Evolutionary conservation across 2,797 vertebrate species (phyloP).

Genomic region (Prunella strophiata): DNA sequence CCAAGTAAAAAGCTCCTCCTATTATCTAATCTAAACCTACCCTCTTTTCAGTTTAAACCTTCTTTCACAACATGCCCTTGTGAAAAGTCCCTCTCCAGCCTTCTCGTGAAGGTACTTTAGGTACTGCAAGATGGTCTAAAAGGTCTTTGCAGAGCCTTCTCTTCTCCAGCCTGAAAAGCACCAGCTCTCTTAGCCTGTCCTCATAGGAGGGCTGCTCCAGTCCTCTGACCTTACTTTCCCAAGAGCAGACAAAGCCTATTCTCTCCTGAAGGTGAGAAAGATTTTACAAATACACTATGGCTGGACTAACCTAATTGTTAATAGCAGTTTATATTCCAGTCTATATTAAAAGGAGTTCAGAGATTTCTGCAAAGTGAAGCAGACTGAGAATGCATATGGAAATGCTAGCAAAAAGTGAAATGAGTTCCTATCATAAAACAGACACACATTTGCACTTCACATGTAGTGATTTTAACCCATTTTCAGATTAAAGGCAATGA

Average conservation of each 20-base stretch:
- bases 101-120: background rate
- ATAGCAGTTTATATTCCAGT: background rate
- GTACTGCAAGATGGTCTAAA: background rate
- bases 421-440: background rate
- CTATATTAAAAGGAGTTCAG: background rate
- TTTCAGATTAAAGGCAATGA: slow-evolving; percentile 3
- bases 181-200: background rate
- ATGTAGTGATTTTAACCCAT: background rate
- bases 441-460: background rate
- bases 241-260: background rate
- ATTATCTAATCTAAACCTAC: background rate
- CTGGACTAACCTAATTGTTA: background rate
- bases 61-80: background rate
- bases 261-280: background rate
- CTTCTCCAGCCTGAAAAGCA: background rate
- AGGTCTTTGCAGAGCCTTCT: background rate
- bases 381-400: background rate
- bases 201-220: background rate
- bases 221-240: background rate
- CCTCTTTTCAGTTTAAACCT: background rate
- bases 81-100: background rate
- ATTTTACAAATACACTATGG: background rate
- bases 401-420: background rate
- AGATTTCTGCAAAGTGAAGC: background rate
- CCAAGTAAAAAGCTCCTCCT: background rate